phyloP scores from a whole-genome alignment of 2,113 vertebrate genomes.

The Lipotes vexillifer region DNA sequence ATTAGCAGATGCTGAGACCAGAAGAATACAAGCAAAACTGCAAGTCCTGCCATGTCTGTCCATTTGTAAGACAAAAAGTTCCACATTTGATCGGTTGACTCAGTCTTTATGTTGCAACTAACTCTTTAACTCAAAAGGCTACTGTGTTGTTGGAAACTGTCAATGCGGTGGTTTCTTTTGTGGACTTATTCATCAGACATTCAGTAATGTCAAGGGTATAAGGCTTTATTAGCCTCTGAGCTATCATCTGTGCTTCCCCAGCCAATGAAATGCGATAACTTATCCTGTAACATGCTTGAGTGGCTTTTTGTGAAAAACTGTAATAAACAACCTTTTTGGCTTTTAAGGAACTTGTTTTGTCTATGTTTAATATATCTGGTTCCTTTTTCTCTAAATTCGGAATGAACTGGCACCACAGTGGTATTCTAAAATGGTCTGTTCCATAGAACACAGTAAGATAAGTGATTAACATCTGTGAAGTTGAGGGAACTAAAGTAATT shows the following conservation, averaged over 20 bases:
- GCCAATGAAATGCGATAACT: background rate
- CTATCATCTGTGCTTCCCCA: background rate
- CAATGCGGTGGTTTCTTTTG: background rate
- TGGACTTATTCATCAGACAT: background rate
- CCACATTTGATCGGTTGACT: too few relatives aligned
- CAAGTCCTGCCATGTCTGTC: background rate
- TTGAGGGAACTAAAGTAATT: background rate
- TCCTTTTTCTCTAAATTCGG: background rate
- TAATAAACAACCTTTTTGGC: background rate
- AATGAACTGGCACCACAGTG: background rate
- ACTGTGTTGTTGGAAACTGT: background rate
- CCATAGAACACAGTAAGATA: background rate
- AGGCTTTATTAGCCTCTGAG: background rate
- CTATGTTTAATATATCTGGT: background rate
- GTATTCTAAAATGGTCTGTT: background rate
- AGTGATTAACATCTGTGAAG: background rate
- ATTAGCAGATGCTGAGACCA: background rate
- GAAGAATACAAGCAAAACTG: background rate
- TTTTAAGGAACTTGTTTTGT: background rate
- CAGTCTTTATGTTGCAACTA: background rate
- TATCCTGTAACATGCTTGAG: background rate
- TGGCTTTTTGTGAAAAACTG: background rate
- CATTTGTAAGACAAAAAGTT: background rate
- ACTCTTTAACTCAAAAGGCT: background rate
- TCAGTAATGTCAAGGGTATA: fast-evolving